Conservation (phyloP, 2,797 vertebrate species). For the Hyperoplus lanceolatus region DNA sequence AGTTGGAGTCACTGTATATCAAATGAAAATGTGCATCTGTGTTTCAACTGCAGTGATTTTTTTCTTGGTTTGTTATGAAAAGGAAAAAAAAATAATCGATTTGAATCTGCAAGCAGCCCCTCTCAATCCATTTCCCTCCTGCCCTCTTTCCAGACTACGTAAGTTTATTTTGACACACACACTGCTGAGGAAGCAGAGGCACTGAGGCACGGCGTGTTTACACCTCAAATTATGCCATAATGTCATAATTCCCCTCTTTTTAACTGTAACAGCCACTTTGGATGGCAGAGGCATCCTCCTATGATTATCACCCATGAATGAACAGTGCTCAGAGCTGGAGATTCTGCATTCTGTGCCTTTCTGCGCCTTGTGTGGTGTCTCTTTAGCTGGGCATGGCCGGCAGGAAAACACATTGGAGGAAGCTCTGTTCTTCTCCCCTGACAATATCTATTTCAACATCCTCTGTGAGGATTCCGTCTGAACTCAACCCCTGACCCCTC, state of each 20-base stretch:
- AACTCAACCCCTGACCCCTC: slow-evolving; percentile 80
- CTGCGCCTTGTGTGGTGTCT: slow-evolving; percentile 11
- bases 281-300: slow-evolving; percentile 36
- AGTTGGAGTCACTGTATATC: not conserved
- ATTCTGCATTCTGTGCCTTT: not conserved
- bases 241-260: slow-evolving; percentile 27
- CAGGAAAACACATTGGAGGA: slow-evolving; percentile 39
- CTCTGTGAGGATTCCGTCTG: slow-evolving; percentile 77
- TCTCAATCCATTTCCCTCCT: not conserved
- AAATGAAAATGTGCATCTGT: slow-evolving; percentile 4
- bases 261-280: slow-evolving; percentile 34
- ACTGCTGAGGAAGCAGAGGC: slow-evolving; percentile 18
- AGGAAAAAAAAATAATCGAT: slow-evolving; percentile 1
- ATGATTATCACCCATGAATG: slow-evolving; percentile 52
- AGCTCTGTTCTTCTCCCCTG: slow-evolving; percentile 53
- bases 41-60: slow-evolving; percentile 5
- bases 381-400: slow-evolving; percentile 7
- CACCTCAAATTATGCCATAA: slow-evolving; percentile 38
- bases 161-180: slow-evolving; percentile 24
- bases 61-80: slow-evolving; percentile 27
- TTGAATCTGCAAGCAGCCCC: slow-evolving; percentile 15
- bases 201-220: slow-evolving; percentile 26
- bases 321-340: not conserved
- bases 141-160: slow-evolving; percentile 26
- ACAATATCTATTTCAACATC: slow-evolving; percentile 75